Evolutionary conservation across 2,113 vertebrate genomes (phyloP).

Genomic region (Falco punctatus): DNA sequence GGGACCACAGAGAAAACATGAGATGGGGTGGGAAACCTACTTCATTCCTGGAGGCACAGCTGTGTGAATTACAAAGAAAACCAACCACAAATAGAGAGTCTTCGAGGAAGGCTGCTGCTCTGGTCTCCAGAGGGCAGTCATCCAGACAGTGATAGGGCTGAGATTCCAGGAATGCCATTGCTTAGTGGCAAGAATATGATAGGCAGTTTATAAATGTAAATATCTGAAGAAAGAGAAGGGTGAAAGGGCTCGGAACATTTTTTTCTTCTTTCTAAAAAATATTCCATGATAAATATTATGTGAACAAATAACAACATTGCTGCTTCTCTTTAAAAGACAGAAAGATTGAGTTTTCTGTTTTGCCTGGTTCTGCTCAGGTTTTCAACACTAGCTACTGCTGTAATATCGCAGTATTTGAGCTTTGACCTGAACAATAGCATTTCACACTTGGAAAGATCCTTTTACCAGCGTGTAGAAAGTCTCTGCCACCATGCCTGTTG

Average conservation of each 20-base stretch:
- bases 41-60: no score
- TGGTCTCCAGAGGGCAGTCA: no score
- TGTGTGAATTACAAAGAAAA: no score
- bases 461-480: not conserved
- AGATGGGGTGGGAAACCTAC: no score
- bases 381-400: not conserved
- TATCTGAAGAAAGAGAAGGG: not conserved
- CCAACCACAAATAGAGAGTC: no score
- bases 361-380: not conserved
- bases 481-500: not conserved
- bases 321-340: not conserved
- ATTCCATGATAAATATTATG: slow-evolving; percentile 11
- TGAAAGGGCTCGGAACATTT: not conserved
- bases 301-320: not conserved
- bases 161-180: not conserved
- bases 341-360: slow-evolving; percentile 43
- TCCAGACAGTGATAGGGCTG: no score
- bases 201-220: slow-evolving; percentile 12
- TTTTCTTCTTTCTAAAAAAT: not conserved
- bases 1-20: no score
- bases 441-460: slow-evolving; percentile 14
- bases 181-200: not conserved
- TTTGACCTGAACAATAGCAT: not conserved
- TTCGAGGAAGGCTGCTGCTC: no score
- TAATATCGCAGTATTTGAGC: not conserved